Base-by-base conservation (phyloP, 1,140 invertebrate species). In the Rhynchophorus ferrugineus region DNA sequence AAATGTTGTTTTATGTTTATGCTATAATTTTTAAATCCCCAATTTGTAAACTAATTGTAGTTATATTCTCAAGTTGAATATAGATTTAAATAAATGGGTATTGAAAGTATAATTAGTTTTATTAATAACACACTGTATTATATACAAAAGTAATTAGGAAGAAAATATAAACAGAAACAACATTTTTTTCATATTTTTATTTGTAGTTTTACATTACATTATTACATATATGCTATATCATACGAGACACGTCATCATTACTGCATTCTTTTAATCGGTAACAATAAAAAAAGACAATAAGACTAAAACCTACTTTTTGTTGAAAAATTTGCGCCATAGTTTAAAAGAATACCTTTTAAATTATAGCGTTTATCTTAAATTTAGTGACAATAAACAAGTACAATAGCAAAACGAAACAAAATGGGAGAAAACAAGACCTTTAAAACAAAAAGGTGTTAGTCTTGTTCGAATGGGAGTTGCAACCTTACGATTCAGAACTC, bases 201-300 rank as follows among this genome's bases (percentile, higher is more conserved):
- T 50, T 54, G 51, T 54, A 54, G 51, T 54, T 54, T 54, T 51
- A 54, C 51, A 54, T 54, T 54, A 47, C 44, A 54, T 54, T 54
- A 54, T 54, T 54, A 54, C 51, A 54, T 54, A 54, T 54, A 54
- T 54, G 51, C 51, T 54, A 54, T 54, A 54, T 54, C 51, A 47
- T 54, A 54, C 51, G 51, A 54, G 51, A 54, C 51, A 54, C 37
- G 3, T 46, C 44, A 20, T 54, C 51, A 54, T 33, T 49, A 46
- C 11, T 52, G 37, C 41, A 5, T 29, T 29, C 11, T 53, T 45
- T 54, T 47, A 47, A 54, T 54, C 44, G 45, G 35, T 54, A 54
- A 54, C 51, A 54, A 54, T 54, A 54, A 54, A 54, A 53, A 53
- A 54, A 54, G 51, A 54, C 51, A 54, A 54, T 54, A 44, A 45